A percentile compares a stretch with the other conserved stretches of the same genome.
Conservation (phyloP, 2,888 invertebrate species). For the Phasia obesa region DNA sequence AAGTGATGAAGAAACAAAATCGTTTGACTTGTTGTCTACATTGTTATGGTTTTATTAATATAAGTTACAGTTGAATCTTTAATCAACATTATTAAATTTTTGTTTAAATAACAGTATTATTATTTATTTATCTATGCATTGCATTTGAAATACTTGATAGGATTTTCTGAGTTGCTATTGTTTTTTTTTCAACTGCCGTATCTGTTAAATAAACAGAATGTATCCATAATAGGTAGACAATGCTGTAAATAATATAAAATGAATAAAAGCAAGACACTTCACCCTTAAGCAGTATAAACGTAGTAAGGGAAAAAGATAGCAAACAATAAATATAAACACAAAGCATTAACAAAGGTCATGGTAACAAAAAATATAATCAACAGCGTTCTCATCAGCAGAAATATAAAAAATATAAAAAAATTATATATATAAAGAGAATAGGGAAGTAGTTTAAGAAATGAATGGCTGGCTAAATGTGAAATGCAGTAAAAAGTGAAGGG, state of each 20-base stretch:
- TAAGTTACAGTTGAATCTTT: conserved; percentile 4
- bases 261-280: conserved; percentile 50
- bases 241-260: conserved; percentile 59
- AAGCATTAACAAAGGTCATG: conserved; percentile 72
- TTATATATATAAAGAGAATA: background rate
- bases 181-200: conserved; percentile 25
- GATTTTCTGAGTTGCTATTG: conserved; percentile 42
- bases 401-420: conserved; percentile 1
- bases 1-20: too few relatives aligned
- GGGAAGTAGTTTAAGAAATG: conserved; percentile 20
- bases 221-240: conserved; percentile 57
- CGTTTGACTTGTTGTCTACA: too few relatives aligned
- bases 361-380: conserved; percentile 16
- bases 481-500: conserved; percentile 14
- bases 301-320: background rate
- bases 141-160: conserved; percentile 48
- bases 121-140: conserved; percentile 52
- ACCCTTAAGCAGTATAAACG: conserved; percentile 35
- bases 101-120: background rate
- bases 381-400: conserved; percentile 38
- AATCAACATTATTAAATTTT: background rate
- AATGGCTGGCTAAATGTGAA: conserved; percentile 32
- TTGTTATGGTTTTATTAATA: background rate
- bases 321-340: conserved; percentile 47
- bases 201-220: conserved; percentile 58